Percentiles rank a stretch among this genome's conserved stretches.
These are phyloP conservation scores for Molossus molossus DNA, from an alignment of 2,797 vertebrate species.

Conservation along the genomic window DNA sequence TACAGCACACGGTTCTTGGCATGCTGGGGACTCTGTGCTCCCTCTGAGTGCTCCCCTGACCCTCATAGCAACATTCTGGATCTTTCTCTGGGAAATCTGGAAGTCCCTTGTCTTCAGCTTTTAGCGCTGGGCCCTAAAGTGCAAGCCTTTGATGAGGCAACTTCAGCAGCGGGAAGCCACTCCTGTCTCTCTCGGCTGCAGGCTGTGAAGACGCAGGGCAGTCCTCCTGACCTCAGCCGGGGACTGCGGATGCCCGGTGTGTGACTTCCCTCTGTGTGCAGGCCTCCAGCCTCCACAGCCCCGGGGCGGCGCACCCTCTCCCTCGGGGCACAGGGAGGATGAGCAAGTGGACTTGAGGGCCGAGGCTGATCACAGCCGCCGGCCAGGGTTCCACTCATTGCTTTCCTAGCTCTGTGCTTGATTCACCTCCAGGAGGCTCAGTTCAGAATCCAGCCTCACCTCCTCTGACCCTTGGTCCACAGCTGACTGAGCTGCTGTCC, in stretches of 20 bases:
- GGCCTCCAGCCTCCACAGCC: too few relatives aligned
- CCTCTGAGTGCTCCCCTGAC: background rate
- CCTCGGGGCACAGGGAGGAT: background rate
- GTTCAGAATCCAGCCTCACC: background rate
- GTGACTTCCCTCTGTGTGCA: background rate
- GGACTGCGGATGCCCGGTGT: too few relatives aligned
- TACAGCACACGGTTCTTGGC: background rate
- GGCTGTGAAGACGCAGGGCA: background rate
- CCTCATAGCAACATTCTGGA: background rate
- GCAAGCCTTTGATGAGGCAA: background rate
- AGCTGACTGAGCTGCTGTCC: background rate
- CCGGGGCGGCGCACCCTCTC: background rate
- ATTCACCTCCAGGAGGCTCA: background rate
- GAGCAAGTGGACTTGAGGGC: background rate
- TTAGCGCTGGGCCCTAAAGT: background rate
- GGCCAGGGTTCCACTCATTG: too few relatives aligned
- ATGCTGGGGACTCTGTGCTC: background rate
- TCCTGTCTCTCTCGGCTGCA: background rate
- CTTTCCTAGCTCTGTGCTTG: background rate
- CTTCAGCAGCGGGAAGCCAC: background rate
- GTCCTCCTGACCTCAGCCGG: background rate
- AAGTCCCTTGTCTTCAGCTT: background rate
- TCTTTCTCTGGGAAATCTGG: background rate
- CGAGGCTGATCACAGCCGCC: background rate
- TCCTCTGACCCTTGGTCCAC: background rate